Evolutionary conservation across 2,113 vertebrate species (phyloP), one percentile per base, ranked within the genome.

Genomic region (Hyperopisus bebe): DNA sequence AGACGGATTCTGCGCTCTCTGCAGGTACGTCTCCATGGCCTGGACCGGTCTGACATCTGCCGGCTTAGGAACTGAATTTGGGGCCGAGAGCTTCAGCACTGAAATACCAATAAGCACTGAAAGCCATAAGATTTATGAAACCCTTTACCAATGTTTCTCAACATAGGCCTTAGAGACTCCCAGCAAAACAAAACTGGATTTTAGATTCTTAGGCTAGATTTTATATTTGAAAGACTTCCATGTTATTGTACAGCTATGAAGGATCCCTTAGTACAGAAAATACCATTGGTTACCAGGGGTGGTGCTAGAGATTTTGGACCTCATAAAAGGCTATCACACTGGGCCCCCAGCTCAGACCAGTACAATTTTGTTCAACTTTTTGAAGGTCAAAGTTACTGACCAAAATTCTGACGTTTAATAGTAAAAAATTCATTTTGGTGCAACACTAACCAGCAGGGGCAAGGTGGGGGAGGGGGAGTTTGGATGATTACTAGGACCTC

Each of bases 1-100:
- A 98, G 97, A 91, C 95, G 98, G 92, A 97, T 99, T 35, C 95
- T 99, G 31, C 97, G 98, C 44, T 99, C 98, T 47, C 93, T 99
- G 91, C 98, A 99, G 97, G 98, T 99, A 90, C 89, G 94, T 48
- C 2, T 2, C 15, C 13, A 31, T 0, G 13, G 19, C 6, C 55
- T n/a, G 21, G 55, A 58, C 55, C 19, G 19, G 17, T 21, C 53
- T 21, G 53, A 0, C 19, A 1, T 5, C 51, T 21, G 51, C 51
- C 17, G 17, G 21, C 24, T 31, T 10, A 3, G 27, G 62, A n/a
- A n/a, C 62, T 17, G 50, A 51, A 5, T 15, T 17, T 17, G 50
- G 3, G 50, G 50, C 51, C 51, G 4, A 53, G 51, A 19, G 17
- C 51, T 53, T 53, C 62, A n/a, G 27, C 24, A 13, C 9, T 5